Conservation (phyloP, 2,888 invertebrate genomes). For the Coenonympha glycerion region DNA sequence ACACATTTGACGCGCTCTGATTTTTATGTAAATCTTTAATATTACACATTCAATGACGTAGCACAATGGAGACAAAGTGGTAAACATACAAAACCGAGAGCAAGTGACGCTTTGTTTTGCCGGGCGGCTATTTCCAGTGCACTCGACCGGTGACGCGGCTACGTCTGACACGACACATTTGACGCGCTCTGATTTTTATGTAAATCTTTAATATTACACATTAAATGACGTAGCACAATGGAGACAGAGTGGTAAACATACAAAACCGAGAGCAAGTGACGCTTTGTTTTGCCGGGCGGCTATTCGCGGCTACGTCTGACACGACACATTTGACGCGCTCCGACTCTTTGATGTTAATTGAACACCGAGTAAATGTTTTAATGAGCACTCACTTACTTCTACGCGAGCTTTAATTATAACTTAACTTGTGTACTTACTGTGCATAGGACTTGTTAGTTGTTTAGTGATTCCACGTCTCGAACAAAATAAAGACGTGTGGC, state of each 20-base stretch:
- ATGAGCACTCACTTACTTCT: slow-evolving; percentile 30
- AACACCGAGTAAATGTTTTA: slow-evolving; percentile 36
- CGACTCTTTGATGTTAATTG: slow-evolving; percentile 63
- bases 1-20: no score
- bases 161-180: no score
- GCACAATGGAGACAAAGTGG: slow-evolving; percentile 11
- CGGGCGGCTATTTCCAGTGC: slow-evolving; percentile 21
- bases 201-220: no score
- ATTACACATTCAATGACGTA: background rate
- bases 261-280: slow-evolving; percentile 13
- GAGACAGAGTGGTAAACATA: slow-evolving; percentile 10
- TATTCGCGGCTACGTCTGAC: slow-evolving; percentile 31
- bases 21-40: no score
- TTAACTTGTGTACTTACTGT: background rate
- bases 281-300: slow-evolving; percentile 17
- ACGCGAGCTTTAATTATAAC: slow-evolving; percentile 19
- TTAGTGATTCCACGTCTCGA: background rate
- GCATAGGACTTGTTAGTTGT: background rate
- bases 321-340: slow-evolving; percentile 46
- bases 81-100: slow-evolving; percentile 14
- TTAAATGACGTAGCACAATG: slow-evolving; percentile 7
- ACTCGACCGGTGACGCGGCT: slow-evolving; percentile 27
- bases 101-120: slow-evolving; percentile 18
- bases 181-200: no score
- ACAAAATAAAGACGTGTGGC: no score